Percentiles rank a stretch among this genome's conserved stretches.
These are phyloP conservation scores for Empidonax alnorum DNA, from an alignment of 2,113 vertebrate species.

Conservation along the genomic window DNA sequence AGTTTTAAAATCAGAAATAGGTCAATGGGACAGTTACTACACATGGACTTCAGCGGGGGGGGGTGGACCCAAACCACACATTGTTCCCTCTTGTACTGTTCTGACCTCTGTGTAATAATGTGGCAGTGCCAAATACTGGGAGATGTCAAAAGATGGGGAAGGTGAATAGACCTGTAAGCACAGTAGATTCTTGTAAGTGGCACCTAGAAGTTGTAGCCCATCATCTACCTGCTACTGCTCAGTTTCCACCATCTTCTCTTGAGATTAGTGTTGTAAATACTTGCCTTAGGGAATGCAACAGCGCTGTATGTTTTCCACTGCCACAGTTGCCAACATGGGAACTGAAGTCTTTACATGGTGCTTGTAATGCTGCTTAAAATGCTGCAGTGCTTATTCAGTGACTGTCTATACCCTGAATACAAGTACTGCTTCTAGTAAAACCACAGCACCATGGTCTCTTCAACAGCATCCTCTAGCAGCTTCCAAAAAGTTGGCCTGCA, in stretches of 20 bases:
- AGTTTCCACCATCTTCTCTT: background rate
- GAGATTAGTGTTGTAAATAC: background rate
- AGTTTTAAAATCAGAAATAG: slow-evolving; percentile 19
- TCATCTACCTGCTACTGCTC: background rate
- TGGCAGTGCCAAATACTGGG: background rate
- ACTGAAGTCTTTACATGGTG: background rate
- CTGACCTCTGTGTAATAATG: background rate
- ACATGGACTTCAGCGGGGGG: background rate
- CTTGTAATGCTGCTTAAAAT: background rate
- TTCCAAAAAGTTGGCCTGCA: background rate
- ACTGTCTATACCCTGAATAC: background rate
- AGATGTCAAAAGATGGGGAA: background rate
- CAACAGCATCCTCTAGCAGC: background rate
- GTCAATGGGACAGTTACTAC: background rate
- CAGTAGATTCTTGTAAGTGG: background rate
- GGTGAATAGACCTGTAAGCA: background rate
- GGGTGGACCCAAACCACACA: background rate
- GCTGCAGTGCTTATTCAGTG: background rate
- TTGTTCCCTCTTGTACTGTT: background rate
- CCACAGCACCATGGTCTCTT: background rate
- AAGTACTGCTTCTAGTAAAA: background rate
- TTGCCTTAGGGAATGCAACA: background rate
- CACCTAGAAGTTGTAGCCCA: background rate
- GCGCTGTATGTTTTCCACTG: background rate
- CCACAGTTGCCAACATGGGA: background rate